These are phyloP conservation scores for Andrena bucephala DNA, from an alignment of 2,888 invertebrate genomes.

Conservation along the genomic window DNA sequence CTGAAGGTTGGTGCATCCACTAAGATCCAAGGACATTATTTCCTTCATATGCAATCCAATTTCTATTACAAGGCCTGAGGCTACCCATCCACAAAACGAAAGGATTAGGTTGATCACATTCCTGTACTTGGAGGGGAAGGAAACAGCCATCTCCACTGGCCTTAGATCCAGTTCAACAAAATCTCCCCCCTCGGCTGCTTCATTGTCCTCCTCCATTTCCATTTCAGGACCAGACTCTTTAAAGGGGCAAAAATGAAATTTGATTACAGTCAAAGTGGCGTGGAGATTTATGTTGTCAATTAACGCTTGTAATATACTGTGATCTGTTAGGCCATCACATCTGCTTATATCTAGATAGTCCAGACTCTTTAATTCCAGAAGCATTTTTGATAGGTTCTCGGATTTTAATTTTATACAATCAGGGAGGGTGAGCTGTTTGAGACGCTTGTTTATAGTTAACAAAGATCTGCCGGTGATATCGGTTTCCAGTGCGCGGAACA, in stretches of 20 bases:
- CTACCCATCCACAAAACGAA: not conserved
- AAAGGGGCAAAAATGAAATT: not conserved
- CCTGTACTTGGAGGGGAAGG: not conserved
- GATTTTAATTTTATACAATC: not conserved
- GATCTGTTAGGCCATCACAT: not conserved
- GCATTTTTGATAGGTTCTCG: not conserved
- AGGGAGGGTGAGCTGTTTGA: not conserved
- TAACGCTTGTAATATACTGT: not conserved
- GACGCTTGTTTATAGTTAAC: fast-evolving
- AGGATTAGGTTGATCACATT: not conserved
- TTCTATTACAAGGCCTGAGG: fast-evolving
- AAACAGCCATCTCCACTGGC: not conserved
- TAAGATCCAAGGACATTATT: not conserved
- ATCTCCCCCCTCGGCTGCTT: not conserved
- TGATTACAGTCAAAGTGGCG: not conserved
- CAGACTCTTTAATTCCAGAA: not conserved
- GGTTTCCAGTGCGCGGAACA: not conserved
- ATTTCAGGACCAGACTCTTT: not conserved
- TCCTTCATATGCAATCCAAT: not conserved
- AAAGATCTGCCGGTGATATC: not conserved
- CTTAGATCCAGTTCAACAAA: not conserved
- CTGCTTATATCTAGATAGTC: not conserved
- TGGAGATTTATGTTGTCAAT: not conserved
- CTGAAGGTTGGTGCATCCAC: not conserved
- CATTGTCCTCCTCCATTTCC: not conserved